Percentiles rank a stretch among this genome's conserved stretches.
Evolutionary conservation across 2,888 invertebrate species (phyloP).

Genomic region (Polydrusus pterygomalis): DNA sequence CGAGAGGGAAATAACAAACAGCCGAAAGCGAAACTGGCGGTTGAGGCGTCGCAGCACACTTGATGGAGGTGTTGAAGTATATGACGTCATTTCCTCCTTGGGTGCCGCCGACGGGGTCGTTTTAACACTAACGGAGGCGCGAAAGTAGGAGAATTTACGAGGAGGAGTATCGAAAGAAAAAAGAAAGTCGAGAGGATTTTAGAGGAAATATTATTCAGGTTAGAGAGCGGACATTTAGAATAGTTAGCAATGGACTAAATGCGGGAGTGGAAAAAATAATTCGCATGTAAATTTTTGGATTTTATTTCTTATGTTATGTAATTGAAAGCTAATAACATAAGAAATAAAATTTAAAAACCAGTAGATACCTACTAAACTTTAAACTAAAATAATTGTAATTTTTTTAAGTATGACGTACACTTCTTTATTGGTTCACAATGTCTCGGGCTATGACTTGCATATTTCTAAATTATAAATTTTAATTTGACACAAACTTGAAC

Average conservation of each 20-base stretch:
- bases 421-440: background rate
- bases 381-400: background rate
- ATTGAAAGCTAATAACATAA: no score
- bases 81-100: constrained; percentile 69
- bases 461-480: background rate
- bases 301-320: no score
- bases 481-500: no score
- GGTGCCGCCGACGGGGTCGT: constrained; percentile 64
- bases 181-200: background rate
- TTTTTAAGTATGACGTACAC: background rate
- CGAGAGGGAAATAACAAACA: constrained; percentile 29
- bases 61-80: constrained; percentile 69
- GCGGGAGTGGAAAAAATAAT: no score
- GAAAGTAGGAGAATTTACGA: constrained; percentile 45
- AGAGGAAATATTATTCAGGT: background rate
- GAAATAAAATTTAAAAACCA: no score
- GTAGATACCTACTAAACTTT: background rate
- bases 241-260: no score
- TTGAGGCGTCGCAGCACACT: constrained; percentile 59
- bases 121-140: constrained; percentile 58
- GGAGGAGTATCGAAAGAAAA: background rate
- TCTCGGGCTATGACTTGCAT: background rate
- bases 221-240: no score
- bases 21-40: constrained; percentile 50
- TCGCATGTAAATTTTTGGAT: no score